Percentiles rank a stretch among this genome's conserved stretches.
Evolutionary conservation across 30 jellyfish, hydroid and myxozoan species (phyloP).

Genomic region (Aurelia aurita): DNA sequence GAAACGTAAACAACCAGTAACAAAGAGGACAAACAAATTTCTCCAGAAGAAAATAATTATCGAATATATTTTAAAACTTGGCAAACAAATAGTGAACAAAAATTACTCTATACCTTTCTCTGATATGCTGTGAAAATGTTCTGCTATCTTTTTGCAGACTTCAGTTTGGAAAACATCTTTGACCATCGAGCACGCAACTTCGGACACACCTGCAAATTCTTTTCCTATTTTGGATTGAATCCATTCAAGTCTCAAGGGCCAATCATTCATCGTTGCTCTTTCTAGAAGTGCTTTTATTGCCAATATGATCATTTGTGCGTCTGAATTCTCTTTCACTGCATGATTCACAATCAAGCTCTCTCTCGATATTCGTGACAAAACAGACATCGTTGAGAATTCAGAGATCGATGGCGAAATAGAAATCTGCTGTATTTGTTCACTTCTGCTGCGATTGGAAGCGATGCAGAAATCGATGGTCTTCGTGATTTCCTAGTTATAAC

Average conservation of each 20-base stretch:
- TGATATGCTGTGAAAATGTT: not conserved
- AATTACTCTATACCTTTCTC: too few relatives aligned
- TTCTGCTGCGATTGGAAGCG: too few relatives aligned
- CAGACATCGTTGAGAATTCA: conserved; percentile 23
- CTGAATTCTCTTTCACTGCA: not conserved
- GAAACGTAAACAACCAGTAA: too few relatives aligned
- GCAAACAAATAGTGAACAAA: too few relatives aligned
- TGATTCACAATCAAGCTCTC: not conserved
- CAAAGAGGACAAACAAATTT: too few relatives aligned
- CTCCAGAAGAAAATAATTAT: too few relatives aligned
- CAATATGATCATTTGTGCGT: not conserved
- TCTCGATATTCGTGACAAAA: conserved; percentile 22
- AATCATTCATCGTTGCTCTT: conserved; percentile 33
- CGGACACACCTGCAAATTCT: not conserved
- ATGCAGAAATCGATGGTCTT: too few relatives aligned
- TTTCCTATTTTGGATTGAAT: not conserved
- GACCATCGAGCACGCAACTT: not conserved
- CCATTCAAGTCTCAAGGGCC: conserved; percentile 1
- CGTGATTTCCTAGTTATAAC: too few relatives aligned
- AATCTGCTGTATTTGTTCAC: not conserved
- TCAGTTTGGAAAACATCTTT: not conserved
- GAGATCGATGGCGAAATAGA: conserved; percentile 25
- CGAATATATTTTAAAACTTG: too few relatives aligned
- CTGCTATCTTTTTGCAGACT: conserved; percentile 3
- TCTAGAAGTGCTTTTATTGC: conserved; percentile 30